These are phyloP conservation scores for Fratercula arctica DNA, from an alignment of 2,797 vertebrate genomes.

Conservation along the genomic window DNA sequence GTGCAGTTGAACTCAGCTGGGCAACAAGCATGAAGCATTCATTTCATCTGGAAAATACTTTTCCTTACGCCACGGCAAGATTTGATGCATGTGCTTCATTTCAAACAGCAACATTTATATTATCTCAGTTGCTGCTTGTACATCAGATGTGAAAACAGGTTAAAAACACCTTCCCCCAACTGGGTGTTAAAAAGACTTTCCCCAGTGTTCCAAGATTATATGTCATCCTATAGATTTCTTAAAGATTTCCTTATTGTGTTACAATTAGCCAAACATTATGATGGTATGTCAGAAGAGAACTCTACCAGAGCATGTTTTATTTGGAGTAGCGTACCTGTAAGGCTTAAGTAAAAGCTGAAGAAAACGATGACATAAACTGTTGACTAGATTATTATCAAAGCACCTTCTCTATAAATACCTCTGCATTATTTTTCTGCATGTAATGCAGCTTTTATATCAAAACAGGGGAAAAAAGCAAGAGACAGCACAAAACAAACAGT, in stretches of 20 bases:
- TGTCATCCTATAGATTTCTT: background rate
- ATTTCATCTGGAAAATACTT: background rate
- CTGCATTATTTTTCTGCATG: background rate
- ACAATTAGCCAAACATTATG: background rate
- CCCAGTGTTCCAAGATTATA: background rate
- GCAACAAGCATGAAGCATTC: background rate
- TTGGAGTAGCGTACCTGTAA: background rate
- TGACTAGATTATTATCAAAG: slow-evolving; percentile 15
- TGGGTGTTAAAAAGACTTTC: background rate
- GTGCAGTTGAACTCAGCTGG: background rate
- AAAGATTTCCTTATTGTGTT: background rate
- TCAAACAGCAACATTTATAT: background rate
- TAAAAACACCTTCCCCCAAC: background rate
- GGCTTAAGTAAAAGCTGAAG: background rate
- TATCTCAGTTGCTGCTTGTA: background rate
- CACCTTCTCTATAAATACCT: background rate
- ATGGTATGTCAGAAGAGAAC: background rate
- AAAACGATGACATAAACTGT: slow-evolving; percentile 14
- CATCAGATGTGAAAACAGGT: background rate
- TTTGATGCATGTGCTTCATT: background rate
- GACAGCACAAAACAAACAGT: background rate
- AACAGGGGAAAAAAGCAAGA: background rate
- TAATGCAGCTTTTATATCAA: background rate
- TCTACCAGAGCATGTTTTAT: slow-evolving; percentile 15
- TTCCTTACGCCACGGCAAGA: background rate